Conservation (phyloP, 2,888 invertebrate species). For the Ochropleura leucogaster region DNA sequence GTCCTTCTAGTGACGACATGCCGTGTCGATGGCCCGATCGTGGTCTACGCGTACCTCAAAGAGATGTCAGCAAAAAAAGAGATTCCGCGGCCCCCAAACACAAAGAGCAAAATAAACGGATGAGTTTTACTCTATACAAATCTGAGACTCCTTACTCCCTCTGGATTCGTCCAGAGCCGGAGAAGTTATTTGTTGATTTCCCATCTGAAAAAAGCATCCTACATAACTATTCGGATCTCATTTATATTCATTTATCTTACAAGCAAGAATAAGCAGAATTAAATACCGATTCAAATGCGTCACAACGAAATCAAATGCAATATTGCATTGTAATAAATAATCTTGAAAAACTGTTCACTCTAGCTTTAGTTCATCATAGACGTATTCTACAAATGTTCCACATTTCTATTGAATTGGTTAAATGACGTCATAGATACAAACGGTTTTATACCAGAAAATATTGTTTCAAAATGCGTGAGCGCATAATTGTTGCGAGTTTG, state of each 20-base stretch:
- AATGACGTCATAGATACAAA: conserved; percentile 36
- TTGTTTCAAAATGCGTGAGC: conserved; percentile 57
- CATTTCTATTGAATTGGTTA: conserved; percentile 40
- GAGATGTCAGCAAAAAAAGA: too few species aligned
- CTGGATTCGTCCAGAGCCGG: too few species aligned
- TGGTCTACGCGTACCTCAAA: too few species aligned
- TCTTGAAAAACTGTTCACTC: neutral
- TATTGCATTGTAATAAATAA: conserved; percentile 5
- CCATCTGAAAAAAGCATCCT: too few species aligned
- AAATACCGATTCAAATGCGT: neutral
- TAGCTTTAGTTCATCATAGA: conserved; percentile 7
- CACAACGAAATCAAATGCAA: conserved; percentile 9
- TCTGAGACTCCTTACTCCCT: too few species aligned
- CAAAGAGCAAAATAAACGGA: too few species aligned
- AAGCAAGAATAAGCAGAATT: conserved; percentile 1
- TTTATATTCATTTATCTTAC: neutral
- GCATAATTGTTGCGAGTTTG: conserved; percentile 65
- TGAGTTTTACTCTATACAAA: too few species aligned
- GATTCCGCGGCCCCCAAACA: too few species aligned
- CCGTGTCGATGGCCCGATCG: too few species aligned
- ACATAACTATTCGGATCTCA: too few species aligned
- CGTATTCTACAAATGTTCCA: conserved; percentile 21
- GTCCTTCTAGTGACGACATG: too few species aligned
- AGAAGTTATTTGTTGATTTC: too few species aligned
- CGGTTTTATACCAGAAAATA: conserved; percentile 56